phyloP scores from a whole-genome alignment of 2,113 vertebrate species.

The Cyanocitta stelleri region DNA sequence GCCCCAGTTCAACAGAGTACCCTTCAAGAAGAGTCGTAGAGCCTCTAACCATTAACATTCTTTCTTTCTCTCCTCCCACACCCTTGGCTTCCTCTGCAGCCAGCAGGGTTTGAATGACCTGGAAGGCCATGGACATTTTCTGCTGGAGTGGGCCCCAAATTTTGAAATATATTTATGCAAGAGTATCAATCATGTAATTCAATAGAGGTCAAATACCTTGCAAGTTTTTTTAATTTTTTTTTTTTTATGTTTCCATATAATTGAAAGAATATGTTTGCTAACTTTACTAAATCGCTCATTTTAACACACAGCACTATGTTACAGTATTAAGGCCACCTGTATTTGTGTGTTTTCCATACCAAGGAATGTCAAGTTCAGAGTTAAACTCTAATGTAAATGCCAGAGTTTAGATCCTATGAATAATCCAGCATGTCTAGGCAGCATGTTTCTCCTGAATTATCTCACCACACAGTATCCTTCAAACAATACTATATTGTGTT shows the following conservation, averaged over 20 bases:
- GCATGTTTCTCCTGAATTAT: neutral
- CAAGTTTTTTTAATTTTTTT: neutral
- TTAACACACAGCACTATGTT: neutral
- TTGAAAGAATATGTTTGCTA: constrained; percentile 44
- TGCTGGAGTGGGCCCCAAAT: neutral
- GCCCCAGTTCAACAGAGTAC: neutral
- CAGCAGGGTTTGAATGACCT: neutral
- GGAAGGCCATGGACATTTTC: neutral
- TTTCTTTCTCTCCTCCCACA: neutral
- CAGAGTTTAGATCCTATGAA: neutral
- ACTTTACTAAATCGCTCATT: constrained; percentile 37
- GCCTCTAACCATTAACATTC: neutral
- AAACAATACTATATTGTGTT: neutral
- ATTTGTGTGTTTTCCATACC: neutral
- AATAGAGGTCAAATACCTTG: constrained; percentile 11
- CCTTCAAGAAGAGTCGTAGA: neutral
- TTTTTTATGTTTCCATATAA: neutral
- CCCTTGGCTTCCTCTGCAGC: neutral
- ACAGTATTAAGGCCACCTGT: constrained; percentile 45
- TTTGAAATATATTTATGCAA: constrained; percentile 28
- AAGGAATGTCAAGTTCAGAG: neutral
- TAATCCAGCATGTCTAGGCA: neutral
- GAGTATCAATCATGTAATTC: constrained; percentile 47
- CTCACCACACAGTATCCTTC: neutral
- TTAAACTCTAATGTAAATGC: neutral